These are phyloP conservation scores for Disparrhopalites patrizii DNA, from an alignment of 2,888 invertebrate species.

Conservation along the genomic window DNA sequence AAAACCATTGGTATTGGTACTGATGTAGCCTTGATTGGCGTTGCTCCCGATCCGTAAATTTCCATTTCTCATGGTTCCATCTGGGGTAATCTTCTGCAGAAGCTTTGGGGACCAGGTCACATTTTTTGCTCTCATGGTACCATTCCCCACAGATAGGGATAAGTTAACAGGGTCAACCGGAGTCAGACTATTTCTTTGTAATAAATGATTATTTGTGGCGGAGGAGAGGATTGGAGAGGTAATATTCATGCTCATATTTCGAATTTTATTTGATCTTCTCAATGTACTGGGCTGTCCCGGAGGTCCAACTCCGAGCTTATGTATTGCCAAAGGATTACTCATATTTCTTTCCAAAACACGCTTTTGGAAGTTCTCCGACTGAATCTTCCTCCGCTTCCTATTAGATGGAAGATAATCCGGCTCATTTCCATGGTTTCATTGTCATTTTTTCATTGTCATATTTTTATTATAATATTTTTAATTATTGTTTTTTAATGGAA, in stretches of 20 bases:
- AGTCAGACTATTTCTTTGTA: slow-evolving; percentile 30
- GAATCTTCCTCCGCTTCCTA: slow-evolving; percentile 45
- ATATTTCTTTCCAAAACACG: slow-evolving; percentile 46
- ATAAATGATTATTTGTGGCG: slow-evolving; percentile 24
- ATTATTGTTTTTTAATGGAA: background rate
- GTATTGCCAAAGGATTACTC: slow-evolving; percentile 46
- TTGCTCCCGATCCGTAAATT: slow-evolving; percentile 35
- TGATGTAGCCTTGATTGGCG: slow-evolving; percentile 21
- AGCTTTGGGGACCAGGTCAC: slow-evolving; percentile 48
- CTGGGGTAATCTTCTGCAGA: slow-evolving; percentile 41
- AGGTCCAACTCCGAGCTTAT: slow-evolving; percentile 30
- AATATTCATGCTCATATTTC: slow-evolving; percentile 44
- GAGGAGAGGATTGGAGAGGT: slow-evolving; percentile 40
- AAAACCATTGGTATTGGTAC: slow-evolving; percentile 35
- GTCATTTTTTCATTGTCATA: background rate
- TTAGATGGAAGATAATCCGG: background rate
- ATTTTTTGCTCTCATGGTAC: slow-evolving; percentile 36
- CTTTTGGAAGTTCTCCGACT: slow-evolving; percentile 47
- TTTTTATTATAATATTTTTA: background rate
- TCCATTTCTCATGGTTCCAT: slow-evolving; percentile 35
- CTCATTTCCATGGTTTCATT: slow-evolving; percentile 2
- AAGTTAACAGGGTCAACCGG: slow-evolving; percentile 41
- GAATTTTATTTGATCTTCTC: slow-evolving; percentile 45
- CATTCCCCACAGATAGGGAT: slow-evolving; percentile 31
- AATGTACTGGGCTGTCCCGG: slow-evolving; percentile 34